Evolutionary conservation across 1,140 invertebrate genomes (phyloP).

Genomic region (Aphis craccivora): DNA sequence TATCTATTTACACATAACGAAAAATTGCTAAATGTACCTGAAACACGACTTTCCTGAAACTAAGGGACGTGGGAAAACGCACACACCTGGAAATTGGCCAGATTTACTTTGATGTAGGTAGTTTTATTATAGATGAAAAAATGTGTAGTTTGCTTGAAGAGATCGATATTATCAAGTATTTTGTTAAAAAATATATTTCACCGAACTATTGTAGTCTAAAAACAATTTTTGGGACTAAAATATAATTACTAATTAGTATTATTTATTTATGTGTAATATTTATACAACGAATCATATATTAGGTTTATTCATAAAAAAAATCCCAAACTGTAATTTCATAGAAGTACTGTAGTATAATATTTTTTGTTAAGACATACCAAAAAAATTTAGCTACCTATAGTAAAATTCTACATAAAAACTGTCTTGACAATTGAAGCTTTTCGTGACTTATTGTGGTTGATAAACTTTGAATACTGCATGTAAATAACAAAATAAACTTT

Average conservation of each 20-base stretch:
- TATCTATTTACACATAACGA: neutral
- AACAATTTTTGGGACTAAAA: neutral
- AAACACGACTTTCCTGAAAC: neutral
- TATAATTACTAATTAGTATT: neutral
- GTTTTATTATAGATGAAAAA: neutral
- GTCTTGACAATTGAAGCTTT: neutral
- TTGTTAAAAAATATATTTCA: neutral
- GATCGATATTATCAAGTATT: neutral
- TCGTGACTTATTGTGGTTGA: neutral
- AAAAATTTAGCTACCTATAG: neutral
- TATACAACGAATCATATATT: neutral
- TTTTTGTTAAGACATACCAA: neutral
- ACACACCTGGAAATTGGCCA: conserved; percentile 1
- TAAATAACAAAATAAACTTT: neutral
- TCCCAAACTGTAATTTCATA: neutral
- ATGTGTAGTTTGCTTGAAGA: neutral
- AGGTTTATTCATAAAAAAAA: neutral
- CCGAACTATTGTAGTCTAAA: neutral
- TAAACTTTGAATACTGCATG: neutral
- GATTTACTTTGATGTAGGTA: neutral
- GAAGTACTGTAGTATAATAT: neutral
- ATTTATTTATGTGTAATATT: neutral
- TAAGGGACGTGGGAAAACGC: neutral
- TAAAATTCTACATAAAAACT: neutral
- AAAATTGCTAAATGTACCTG: conserved; percentile 35